Evolutionary conservation across 2,113 vertebrate species (phyloP).

Genomic region (Tachysurus vachellii): DNA sequence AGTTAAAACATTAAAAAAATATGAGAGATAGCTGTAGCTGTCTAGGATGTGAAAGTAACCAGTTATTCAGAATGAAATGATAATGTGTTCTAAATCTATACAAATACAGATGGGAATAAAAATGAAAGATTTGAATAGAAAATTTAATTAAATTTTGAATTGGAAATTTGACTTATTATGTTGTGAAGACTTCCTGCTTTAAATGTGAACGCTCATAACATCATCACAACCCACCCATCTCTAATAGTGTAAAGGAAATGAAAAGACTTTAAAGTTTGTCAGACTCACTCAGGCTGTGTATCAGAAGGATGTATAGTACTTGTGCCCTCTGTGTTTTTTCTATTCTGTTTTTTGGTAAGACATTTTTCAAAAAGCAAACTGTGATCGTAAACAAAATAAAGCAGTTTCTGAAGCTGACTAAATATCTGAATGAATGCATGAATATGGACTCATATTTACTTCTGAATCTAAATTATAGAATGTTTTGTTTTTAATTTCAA

Average conservation of each 20-base stretch:
- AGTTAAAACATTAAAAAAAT: too few species aligned
- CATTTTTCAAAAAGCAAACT: background rate
- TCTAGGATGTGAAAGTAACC: background rate
- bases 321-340: background rate
- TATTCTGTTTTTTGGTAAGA: slow-evolving; percentile 18
- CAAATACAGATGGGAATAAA: background rate
- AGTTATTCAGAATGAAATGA: background rate
- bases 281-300: background rate
- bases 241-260: background rate
- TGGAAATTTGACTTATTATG: background rate
- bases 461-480: background rate
- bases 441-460: background rate
- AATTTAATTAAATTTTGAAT: background rate
- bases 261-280: background rate
- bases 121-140: background rate
- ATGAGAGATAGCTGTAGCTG: background rate
- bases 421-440: background rate
- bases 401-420: background rate
- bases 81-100: background rate
- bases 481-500: background rate
- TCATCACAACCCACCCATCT: background rate
- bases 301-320: background rate
- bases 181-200: background rate
- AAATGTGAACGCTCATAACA: background rate
- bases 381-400: background rate